Percentiles rank a stretch among this genome's conserved stretches.
Conservation (phyloP, 1,140 invertebrate species). For the Zophobas atratus region DNA sequence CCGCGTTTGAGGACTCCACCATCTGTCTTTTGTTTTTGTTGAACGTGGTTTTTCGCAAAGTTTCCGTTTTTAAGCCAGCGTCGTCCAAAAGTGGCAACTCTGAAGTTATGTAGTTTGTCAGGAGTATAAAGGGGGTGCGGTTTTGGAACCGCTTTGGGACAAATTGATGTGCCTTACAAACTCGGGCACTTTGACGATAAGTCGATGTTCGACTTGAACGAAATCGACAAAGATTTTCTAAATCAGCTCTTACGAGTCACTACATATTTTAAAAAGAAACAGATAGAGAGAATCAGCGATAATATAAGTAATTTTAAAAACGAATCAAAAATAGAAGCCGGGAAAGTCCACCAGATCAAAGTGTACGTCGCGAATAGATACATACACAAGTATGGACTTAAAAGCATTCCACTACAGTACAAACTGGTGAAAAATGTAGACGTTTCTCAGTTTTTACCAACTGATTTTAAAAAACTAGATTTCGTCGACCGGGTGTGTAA, state of each 20-base stretch:
- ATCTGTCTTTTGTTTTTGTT: slow-evolving; percentile 88
- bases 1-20: slow-evolving; percentile 87
- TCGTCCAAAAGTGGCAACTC: slow-evolving; percentile 90
- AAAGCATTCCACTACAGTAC: slow-evolving; percentile 48
- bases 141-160: slow-evolving; percentile 68
- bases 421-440: slow-evolving; percentile 50
- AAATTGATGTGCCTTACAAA: slow-evolving; percentile 71
- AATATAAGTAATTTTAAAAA: slow-evolving; percentile 76
- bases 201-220: slow-evolving; percentile 74
- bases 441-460: slow-evolving; percentile 23
- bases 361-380: slow-evolving; percentile 56
- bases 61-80: not conserved
- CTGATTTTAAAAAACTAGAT: slow-evolving; percentile 24
- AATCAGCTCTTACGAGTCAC: slow-evolving; percentile 50
- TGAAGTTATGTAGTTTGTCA: slow-evolving; percentile 91
- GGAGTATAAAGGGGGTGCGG: slow-evolving; percentile 73
- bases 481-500: slow-evolving; percentile 10
- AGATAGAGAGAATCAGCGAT: slow-evolving; percentile 76
- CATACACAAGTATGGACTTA: slow-evolving; percentile 56
- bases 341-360: slow-evolving; percentile 54
- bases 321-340: slow-evolving; percentile 67
- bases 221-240: slow-evolving; percentile 79
- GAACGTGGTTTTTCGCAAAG: slow-evolving; percentile 79
- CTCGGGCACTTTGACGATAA: slow-evolving; percentile 55
- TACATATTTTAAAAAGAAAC: slow-evolving; percentile 76